Conservation (phyloP, 2,888 invertebrate genomes). For the Hecatera dysodea region DNA sequence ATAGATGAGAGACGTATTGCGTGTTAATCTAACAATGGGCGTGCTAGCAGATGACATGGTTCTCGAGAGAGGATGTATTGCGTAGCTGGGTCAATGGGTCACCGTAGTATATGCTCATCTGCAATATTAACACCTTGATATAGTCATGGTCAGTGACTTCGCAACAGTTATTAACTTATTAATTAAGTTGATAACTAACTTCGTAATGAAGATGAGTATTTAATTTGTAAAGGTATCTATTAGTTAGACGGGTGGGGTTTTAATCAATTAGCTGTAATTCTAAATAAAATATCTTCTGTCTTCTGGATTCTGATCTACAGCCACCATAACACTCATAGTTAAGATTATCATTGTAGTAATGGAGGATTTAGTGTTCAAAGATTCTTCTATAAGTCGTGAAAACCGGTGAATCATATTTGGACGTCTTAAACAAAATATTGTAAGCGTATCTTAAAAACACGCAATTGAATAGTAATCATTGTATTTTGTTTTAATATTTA, state of each 20-base stretch:
- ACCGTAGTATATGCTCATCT: conserved; percentile 25
- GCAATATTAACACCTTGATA: conserved; percentile 8
- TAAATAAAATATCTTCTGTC: background rate
- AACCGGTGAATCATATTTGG: too few relatives aligned
- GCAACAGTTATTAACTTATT: background rate
- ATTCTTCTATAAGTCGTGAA: background rate
- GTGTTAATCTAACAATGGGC: conserved; percentile 45
- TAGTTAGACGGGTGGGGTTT: too few relatives aligned
- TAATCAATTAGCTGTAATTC: background rate
- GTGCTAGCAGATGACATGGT: conserved; percentile 5
- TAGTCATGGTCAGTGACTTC: conserved; percentile 13
- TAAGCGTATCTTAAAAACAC: background rate
- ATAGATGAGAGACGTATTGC: conserved; percentile 26
- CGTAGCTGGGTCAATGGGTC: conserved; percentile 55
- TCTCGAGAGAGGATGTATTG: conserved; percentile 31
- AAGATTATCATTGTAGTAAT: background rate
- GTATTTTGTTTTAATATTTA: background rate
- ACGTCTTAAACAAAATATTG: background rate
- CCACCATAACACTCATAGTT: background rate
- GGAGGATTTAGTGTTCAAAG: background rate
- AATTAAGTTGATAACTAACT: background rate
- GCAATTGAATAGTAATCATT: background rate
- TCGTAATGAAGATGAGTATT: background rate
- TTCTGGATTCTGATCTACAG: background rate
- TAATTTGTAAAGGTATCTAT: background rate